phyloP scores from a whole-genome alignment of 2,113 vertebrate species.

The Alexandromys fortis region DNA sequence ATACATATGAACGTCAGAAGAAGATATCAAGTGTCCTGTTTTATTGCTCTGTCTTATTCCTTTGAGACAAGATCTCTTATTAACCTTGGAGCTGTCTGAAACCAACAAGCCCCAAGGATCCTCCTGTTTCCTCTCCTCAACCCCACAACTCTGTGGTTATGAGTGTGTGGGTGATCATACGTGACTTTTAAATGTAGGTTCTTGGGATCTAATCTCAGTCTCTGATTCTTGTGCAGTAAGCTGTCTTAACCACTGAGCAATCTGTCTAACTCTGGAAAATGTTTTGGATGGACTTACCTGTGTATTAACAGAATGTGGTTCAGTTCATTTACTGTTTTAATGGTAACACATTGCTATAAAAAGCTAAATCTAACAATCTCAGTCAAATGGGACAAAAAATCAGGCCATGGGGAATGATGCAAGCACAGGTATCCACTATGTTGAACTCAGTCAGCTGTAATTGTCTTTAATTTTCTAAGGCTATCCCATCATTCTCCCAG shows the following conservation, averaged over 20 bases:
- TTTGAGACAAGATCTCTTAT: neutral
- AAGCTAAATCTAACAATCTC: neutral
- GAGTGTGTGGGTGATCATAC: neutral
- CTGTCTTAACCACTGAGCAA: neutral
- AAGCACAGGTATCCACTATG: neutral
- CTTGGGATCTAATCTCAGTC: neutral
- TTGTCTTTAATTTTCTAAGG: neutral
- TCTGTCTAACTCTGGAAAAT: neutral
- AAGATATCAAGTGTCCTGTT: neutral
- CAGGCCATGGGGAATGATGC: neutral
- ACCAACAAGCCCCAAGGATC: neutral
- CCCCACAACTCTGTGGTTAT: neutral
- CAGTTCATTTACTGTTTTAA: neutral
- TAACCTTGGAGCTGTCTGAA: neutral
- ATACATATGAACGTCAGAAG: neutral
- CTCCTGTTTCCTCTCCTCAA: neutral
- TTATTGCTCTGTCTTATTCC: neutral
- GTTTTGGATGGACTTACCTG: neutral
- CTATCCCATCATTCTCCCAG: neutral
- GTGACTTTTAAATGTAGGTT: neutral
- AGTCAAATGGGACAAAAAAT: neutral
- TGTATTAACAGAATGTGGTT: neutral
- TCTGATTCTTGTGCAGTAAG: neutral
- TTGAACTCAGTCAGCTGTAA: neutral
- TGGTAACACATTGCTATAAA: neutral